These are phyloP conservation scores for Drosophila tanythrix DNA, from an alignment of 2,888 invertebrate genomes.

Conservation along the genomic window DNA sequence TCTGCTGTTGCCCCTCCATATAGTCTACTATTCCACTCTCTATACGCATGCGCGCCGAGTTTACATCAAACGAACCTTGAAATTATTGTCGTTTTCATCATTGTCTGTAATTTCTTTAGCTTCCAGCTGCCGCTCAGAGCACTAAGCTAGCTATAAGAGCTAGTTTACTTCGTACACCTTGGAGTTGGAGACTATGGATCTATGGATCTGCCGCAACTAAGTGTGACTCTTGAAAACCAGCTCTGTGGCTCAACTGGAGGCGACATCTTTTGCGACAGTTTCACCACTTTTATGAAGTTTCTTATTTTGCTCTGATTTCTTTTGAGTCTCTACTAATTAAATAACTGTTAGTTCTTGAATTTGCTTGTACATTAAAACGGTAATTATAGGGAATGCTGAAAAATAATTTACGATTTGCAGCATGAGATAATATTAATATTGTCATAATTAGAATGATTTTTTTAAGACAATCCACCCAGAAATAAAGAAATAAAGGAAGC, in stretches of 20 bases:
- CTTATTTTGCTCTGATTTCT: conserved; percentile 74
- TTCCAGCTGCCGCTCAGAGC: conserved; percentile 49
- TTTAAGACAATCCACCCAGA: not conserved
- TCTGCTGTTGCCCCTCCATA: conserved; percentile 8
- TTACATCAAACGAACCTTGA: conserved; percentile 84
- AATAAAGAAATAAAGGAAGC: not conserved
- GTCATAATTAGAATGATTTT: not conserved
- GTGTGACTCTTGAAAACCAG: conserved; percentile 50
- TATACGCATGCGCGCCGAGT: conserved; percentile 72
- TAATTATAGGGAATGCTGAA: conserved; percentile 28
- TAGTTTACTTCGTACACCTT: conserved; percentile 27
- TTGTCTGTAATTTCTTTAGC: conserved; percentile 63
- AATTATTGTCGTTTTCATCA: conserved; percentile 84
- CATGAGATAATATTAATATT: conserved; percentile 20
- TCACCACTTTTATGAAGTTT: conserved; percentile 46
- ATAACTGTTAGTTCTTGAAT: conserved; percentile 67
- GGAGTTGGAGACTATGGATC: conserved; percentile 18
- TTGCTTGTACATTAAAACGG: conserved; percentile 52
- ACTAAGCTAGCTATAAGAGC: conserved; percentile 4
- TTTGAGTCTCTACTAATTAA: conserved; percentile 70
- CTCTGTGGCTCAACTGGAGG: conserved; percentile 26
- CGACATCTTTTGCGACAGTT: conserved; percentile 64
- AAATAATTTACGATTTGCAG: conserved; percentile 29
- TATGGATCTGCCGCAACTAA: conserved; percentile 64
- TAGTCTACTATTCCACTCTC: conserved; percentile 15